Conservation (phyloP, 2,888 invertebrate species). For the Latrodectus hesperus region DNA sequence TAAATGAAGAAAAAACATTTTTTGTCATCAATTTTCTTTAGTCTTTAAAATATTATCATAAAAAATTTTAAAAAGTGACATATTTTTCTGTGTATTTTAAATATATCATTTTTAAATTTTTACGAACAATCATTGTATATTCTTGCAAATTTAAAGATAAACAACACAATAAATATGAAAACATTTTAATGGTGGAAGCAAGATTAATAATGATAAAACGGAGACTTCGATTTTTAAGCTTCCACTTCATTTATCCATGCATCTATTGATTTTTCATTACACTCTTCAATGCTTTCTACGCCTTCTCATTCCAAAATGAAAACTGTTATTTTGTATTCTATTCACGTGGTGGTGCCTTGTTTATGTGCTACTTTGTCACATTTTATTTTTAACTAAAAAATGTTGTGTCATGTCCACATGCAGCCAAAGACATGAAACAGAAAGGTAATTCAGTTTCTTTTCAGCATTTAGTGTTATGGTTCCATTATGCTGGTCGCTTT, state of each 20-base stretch:
- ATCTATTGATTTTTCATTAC: constrained; percentile 39
- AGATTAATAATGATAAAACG: too few relatives aligned
- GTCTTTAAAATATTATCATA: too few relatives aligned
- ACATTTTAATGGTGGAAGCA: too few relatives aligned
- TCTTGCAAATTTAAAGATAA: too few relatives aligned
- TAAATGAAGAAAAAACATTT: too few relatives aligned
- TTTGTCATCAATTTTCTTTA: too few relatives aligned
- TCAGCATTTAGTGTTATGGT: constrained; percentile 59
- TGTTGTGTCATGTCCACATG: constrained; percentile 62
- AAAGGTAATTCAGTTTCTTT: constrained; percentile 65
- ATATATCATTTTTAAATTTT: too few relatives aligned
- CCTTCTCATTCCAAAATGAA: background rate
- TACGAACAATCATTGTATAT: too few relatives aligned
- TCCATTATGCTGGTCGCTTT: constrained; percentile 52
- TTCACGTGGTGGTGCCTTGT: constrained; percentile 36
- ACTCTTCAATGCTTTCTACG: too few relatives aligned
- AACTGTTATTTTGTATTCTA: constrained; percentile 14
- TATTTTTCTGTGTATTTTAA: too few relatives aligned
- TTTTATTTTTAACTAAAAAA: constrained; percentile 48
- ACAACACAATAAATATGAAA: too few relatives aligned
- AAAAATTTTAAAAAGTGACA: too few relatives aligned
- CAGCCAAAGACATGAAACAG: constrained; percentile 69
- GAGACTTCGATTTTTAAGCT: background rate
- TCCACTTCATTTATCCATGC: constrained; percentile 20
- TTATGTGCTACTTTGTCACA: constrained; percentile 27